Percentiles rank a stretch among this genome's conserved stretches.
These are phyloP conservation scores for Amphiprion clarkii DNA, from an alignment of 2,797 vertebrate species.

Conservation along the genomic window DNA sequence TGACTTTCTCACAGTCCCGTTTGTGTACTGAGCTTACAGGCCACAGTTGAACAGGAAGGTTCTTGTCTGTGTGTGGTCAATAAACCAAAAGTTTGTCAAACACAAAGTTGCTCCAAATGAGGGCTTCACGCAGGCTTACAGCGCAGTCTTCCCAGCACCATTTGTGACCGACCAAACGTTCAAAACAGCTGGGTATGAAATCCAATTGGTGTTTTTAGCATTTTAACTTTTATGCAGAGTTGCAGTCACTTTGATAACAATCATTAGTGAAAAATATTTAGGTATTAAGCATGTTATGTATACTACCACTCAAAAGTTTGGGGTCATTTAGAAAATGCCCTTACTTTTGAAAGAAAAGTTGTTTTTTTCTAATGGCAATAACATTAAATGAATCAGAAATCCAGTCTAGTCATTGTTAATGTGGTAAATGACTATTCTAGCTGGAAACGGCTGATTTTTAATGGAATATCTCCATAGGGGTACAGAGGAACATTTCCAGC, in stretches of 20 bases:
- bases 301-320: too few relatives aligned
- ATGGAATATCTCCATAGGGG: too few relatives aligned
- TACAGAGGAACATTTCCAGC: too few relatives aligned
- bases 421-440: too few relatives aligned
- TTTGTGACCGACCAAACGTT: conserved; percentile 58
- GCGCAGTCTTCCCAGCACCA: conserved; percentile 62
- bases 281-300: background rate
- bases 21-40: conserved; percentile 81
- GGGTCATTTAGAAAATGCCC: too few relatives aligned
- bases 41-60: conserved; percentile 81
- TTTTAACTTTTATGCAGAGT: conserved; percentile 6
- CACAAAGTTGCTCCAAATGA: conserved; percentile 83
- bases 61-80: conserved; percentile 86
- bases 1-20: conserved; percentile 84
- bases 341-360: too few relatives aligned
- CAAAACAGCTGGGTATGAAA: conserved; percentile 33
- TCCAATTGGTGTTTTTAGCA: conserved; percentile 32
- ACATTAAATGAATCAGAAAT: too few relatives aligned
- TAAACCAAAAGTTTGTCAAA: conserved; percentile 87
- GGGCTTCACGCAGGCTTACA: conserved; percentile 64
- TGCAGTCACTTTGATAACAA: background rate
- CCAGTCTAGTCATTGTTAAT: too few relatives aligned
- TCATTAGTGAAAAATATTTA: background rate
- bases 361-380: too few relatives aligned
- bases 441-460: too few relatives aligned